Base-by-base conservation (phyloP, 1,140 invertebrate species). In the Pseudomyrmex cubaensis region DNA sequence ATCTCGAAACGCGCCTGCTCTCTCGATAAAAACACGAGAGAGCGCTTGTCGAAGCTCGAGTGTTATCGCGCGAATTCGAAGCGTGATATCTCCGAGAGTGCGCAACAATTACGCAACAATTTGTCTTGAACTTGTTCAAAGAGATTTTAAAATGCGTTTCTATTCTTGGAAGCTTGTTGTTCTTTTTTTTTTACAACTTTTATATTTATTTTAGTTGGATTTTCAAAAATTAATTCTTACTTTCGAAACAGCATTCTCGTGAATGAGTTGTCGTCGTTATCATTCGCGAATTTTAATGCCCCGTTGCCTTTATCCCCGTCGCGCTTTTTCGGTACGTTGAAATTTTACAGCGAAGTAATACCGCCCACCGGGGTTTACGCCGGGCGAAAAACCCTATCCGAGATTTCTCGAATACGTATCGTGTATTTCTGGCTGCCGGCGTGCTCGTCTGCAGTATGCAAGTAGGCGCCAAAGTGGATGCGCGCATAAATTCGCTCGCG, bases 401-500 rank as follows among this genome's bases (percentile, higher is more conserved):
- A 80, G 76, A 80, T 80, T 80, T 80, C 76, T 50, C 12, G 76
- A 80, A 80, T 80, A 61, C 76, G 54, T 50, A 80, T 80, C 59
- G 35, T 54, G 66, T 80, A 80, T 72, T 80, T 80, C 76, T 61
- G 76, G 25, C 20, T 52, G 76, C 61, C 64, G 63, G 63, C 48
- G 54, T 20, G 20, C 61, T 52, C 48, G 74, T 76, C 64, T 48
- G 76, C 76, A 48, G 76, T 80, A 59, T 70, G 76, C 76, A 80
- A 66, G 76, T 80, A 70, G 76, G 76, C 66, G 76, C 76, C 66
- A 72, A 80, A 80, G 76, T 80, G 76, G 76, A 80, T 80, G 76
- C 76, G 76, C 76, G 76, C 76, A 80, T 80, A 80, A 80, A 80
- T 80, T 80, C 56, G 76, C 76, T 80, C 66, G 76, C 76, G 76